Conservation (phyloP, 2,797 vertebrate species). For the Anas bernieri region DNA sequence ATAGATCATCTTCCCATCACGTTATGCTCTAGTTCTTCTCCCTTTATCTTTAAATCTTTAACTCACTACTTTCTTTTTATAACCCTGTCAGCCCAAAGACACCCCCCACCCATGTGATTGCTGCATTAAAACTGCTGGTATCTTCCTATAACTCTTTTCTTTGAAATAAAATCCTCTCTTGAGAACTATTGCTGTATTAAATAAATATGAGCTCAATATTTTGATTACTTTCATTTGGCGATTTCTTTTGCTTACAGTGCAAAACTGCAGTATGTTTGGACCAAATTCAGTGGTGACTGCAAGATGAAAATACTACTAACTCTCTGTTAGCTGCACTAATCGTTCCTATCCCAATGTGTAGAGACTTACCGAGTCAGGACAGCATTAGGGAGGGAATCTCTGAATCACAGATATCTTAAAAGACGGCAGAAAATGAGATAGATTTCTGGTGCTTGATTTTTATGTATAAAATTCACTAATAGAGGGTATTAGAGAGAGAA, state of each 20-base stretch:
- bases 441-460: neutral
- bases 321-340: neutral
- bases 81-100: neutral
- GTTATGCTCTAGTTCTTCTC: constrained; percentile 35
- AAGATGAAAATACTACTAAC: neutral
- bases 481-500: neutral
- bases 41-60: constrained; percentile 37
- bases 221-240: constrained; percentile 19
- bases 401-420: neutral
- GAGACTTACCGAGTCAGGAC: neutral
- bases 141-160: neutral
- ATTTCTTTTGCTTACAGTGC: neutral
- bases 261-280: constrained; percentile 4
- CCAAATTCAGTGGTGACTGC: neutral
- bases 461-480: neutral
- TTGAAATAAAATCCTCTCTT: constrained; percentile 4
- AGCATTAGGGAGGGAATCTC: neutral
- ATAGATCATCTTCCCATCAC: constrained; percentile 37
- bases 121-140: neutral
- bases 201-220: constrained; percentile 22
- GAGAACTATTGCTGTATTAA: neutral
- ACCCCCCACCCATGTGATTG: neutral
- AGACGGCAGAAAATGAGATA: neutral
- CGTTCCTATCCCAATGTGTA: neutral
- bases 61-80: constrained; percentile 32